Conservation (phyloP, 2,113 vertebrate genomes). For the Prinia subflava region DNA sequence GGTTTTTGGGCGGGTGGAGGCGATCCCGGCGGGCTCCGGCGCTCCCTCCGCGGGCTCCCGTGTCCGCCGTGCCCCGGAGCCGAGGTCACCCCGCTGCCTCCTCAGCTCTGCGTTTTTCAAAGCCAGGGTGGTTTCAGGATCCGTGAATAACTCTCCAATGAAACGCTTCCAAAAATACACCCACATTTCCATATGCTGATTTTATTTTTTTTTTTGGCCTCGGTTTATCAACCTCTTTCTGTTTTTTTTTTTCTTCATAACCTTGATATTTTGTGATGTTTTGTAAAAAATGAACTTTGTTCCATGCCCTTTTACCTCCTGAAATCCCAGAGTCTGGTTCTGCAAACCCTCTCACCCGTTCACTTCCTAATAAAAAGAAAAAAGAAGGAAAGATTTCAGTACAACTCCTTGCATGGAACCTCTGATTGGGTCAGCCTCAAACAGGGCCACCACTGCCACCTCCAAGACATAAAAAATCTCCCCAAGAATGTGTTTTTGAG, state of each 20-base stretch:
- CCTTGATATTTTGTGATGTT: neutral
- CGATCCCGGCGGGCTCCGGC: neutral
- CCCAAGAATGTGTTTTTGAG: neutral
- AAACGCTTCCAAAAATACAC: slow-evolving; percentile 30
- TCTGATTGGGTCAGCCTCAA: neutral
- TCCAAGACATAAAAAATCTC: neutral
- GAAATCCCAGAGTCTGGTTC: neutral
- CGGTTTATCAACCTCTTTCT: neutral
- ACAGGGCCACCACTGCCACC: neutral
- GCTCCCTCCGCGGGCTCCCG: accelerated
- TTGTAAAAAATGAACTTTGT: neutral
- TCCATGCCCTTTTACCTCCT: neutral
- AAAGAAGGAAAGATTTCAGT: neutral
- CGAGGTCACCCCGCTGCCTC: neutral
- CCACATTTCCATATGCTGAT: slow-evolving; percentile 12
- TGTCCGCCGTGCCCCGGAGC: neutral
- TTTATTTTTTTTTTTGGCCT: neutral
- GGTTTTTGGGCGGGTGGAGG: slow-evolving; percentile 7
- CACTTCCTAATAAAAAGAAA: neutral
- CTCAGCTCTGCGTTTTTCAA: neutral
- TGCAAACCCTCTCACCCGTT: neutral
- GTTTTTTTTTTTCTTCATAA: neutral
- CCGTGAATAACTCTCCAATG: neutral
- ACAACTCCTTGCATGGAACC: accelerated
- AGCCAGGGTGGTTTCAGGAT: slow-evolving; percentile 25